A percentile compares a stretch with the other conserved stretches of the same genome.
These are phyloP conservation scores for Antechinus stuartii DNA, from an alignment of 2,113 vertebrate species.

Conservation along the genomic window DNA sequence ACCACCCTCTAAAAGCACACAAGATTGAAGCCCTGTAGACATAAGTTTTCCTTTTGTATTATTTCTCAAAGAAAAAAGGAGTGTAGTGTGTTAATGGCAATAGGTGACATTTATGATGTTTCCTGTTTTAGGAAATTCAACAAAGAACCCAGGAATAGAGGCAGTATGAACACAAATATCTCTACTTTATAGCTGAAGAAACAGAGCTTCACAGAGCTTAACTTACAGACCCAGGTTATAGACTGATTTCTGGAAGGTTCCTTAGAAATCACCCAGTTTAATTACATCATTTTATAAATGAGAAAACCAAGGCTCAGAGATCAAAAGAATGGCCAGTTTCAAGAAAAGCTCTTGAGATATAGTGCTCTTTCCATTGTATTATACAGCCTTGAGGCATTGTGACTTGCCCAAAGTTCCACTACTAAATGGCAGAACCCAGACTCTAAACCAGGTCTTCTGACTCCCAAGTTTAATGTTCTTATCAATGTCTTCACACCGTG, in stretches of 20 bases:
- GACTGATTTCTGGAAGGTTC: not conserved
- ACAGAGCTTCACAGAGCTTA: not conserved
- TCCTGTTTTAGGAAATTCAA: not conserved
- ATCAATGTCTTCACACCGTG: not conserved
- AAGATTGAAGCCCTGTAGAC: not conserved
- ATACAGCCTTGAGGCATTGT: not conserved
- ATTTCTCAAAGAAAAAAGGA: constrained; percentile 3
- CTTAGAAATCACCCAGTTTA: not conserved
- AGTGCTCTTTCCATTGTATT: not conserved
- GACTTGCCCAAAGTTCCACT: not conserved
- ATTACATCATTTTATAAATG: not conserved
- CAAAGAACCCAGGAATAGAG: not conserved
- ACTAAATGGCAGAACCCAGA: not conserved
- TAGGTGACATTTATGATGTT: not conserved
- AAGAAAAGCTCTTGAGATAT: not conserved
- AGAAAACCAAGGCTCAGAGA: not conserved
- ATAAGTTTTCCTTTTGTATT: not conserved
- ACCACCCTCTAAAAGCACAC: not conserved
- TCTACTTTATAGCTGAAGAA: not conserved
- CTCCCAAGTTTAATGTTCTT: not conserved
- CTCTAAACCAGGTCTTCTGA: not conserved
- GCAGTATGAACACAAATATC: not conserved
- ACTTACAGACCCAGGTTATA: not conserved
- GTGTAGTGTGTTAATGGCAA: not conserved
- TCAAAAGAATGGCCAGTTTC: not conserved